Evolutionary conservation across 37 sponge, comb jelly and placozoan genomes (phyloP).

Genomic region (Beroe forskalii): DNA sequence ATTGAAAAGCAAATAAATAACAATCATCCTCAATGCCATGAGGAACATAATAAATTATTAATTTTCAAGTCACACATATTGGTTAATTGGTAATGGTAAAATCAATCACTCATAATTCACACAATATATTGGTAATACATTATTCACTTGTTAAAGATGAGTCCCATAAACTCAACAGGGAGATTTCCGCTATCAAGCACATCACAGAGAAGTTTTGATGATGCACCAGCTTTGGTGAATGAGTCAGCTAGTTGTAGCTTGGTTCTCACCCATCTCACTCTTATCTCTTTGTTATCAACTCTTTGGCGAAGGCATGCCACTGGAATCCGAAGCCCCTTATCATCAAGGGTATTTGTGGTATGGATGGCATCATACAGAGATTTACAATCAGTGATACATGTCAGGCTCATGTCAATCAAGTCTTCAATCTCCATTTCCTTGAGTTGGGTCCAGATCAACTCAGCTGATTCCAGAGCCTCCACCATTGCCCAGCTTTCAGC

Average conservation of each 20-base stretch:
- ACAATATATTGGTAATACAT: no score
- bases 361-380: constrained; percentile 1
- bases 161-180: neutral
- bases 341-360: neutral
- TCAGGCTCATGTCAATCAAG: neutral
- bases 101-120: no score
- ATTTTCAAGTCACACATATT: no score
- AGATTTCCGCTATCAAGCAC: neutral
- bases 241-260: neutral
- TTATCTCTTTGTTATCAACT: neutral
- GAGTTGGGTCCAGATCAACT: neutral
- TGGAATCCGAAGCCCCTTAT: neutral
- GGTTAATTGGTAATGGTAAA: no score
- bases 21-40: no score
- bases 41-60: no score
- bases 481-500: constrained; percentile 27
- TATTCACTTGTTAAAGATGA: neutral
- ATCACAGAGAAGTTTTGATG: neutral
- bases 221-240: neutral
- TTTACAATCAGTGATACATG: neutral
- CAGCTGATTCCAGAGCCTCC: neutral
- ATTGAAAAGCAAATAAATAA: no score
- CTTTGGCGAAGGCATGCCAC: neutral
- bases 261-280: neutral
- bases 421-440: neutral